Conservation (phyloP, 2,888 invertebrate genomes). For the Galerucella calmariensis region DNA sequence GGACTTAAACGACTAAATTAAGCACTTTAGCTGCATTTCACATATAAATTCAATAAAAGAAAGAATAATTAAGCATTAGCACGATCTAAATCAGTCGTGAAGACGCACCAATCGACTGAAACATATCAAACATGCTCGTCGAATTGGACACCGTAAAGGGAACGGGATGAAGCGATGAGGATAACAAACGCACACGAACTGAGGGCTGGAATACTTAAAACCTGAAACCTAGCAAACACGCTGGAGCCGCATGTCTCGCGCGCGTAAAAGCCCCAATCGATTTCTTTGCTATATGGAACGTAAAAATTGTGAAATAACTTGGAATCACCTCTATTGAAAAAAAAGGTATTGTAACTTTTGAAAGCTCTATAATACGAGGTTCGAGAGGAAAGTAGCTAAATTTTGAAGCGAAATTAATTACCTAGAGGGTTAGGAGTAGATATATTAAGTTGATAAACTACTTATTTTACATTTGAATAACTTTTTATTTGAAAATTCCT, state of each 20-base stretch:
- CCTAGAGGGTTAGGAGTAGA: too few relatives aligned
- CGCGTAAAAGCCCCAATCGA: slow-evolving; percentile 53
- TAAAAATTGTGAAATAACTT: slow-evolving; percentile 53
- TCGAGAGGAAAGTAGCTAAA: too few relatives aligned
- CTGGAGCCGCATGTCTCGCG: slow-evolving; percentile 49
- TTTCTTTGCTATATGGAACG: slow-evolving; percentile 52
- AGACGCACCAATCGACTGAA: slow-evolving; percentile 16
- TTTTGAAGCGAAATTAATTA: too few relatives aligned
- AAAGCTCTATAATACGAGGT: not conserved
- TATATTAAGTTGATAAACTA: too few relatives aligned
- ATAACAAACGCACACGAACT: slow-evolving; percentile 58
- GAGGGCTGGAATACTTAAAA: slow-evolving; percentile 42
- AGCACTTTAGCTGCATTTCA: slow-evolving; percentile 31
- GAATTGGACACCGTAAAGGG: slow-evolving; percentile 45
- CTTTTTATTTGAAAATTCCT: too few relatives aligned
- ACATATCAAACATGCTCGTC: slow-evolving; percentile 31
- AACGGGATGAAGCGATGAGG: slow-evolving; percentile 53
- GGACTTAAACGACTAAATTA: slow-evolving; percentile 13
- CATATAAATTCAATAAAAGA: slow-evolving; percentile 37
- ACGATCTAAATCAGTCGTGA: slow-evolving; percentile 13
- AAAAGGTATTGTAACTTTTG: not conserved
- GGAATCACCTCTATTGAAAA: slow-evolving; percentile 6
- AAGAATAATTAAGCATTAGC: slow-evolving; percentile 34
- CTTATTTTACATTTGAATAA: too few relatives aligned
- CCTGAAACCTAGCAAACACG: slow-evolving; percentile 44